Evolutionary conservation across 2,888 invertebrate species (phyloP), one percentile per base, ranked within the genome.

Genomic region (Acrobasis repandana): DNA sequence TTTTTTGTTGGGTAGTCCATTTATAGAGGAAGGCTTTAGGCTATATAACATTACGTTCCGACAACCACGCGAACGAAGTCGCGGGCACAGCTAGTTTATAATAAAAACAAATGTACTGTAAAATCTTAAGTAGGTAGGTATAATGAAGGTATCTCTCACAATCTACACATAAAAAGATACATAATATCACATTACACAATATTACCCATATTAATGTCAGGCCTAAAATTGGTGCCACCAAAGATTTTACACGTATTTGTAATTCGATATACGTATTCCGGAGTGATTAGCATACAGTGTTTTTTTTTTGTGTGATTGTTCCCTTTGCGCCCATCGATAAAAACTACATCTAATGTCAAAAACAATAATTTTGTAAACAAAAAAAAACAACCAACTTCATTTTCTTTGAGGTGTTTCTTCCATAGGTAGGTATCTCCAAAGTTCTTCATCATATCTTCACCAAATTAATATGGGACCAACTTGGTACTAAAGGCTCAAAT

Each of bases 211-310:
- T 54, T n/a, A 20, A 38, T 54, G 43, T 54, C 52, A 18, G 3
- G 36, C 54, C 18, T 43, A 54, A 54, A 54, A 38, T 38, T 38
- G 8, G 14, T 20, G 20, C 38, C 20, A 43, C 14, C 54, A 43
- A 54, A 54, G 20, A n/a, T 38, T 51, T 54, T 50, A n/a, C 28
- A 28, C 50, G 20, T 54, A 52, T 36, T 52, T 16, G 54, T 54
- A 54, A 54, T 54, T 43, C 20, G 54, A 54, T 54, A 54, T 54
- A 52, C 43, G 14, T 54, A 54, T 54, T 38, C 34, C 54, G 38
- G 43, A 54, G 43, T 54, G 18, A 54, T 54, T 38, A 54, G 54
- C 54, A 38, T 54, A 38, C 14, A n/a, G n/a, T n/a, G n/a, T 54
- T 5, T 16, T 38, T 20, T 18, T 43, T 15, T 52, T 52, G 6